Percentiles rank a stretch among this genome's conserved stretches.
These are phyloP conservation scores for Ganaspis brasiliensis DNA, from an alignment of 2,888 invertebrate species.

Conservation along the genomic window DNA sequence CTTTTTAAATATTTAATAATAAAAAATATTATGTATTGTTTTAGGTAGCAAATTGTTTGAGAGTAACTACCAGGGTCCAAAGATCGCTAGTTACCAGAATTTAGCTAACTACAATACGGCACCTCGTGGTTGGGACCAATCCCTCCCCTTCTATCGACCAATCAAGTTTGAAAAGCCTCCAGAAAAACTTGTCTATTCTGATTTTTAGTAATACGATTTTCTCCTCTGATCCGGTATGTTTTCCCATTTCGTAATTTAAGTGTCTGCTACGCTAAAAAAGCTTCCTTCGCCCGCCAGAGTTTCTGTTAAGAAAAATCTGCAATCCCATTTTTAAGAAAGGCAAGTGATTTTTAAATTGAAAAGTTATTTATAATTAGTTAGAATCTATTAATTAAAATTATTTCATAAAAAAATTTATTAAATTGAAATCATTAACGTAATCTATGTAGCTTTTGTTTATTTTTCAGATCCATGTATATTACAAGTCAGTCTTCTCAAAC, in stretches of 20 bases:
- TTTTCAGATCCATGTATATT: too few species aligned
- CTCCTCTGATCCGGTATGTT: conserved; percentile 42
- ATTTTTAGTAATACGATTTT: conserved; percentile 69
- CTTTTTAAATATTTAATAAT: too few species aligned
- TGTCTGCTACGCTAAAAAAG: conserved; percentile 20
- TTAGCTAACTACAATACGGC: conserved; percentile 90
- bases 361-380: background rate
- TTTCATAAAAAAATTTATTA: too few species aligned
- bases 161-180: conserved; percentile 86
- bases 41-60: conserved; percentile 72
- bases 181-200: conserved; percentile 76
- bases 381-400: background rate
- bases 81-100: conserved; percentile 76
- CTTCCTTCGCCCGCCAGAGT: conserved; percentile 38
- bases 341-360: background rate
- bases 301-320: conserved; percentile 1
- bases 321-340: conserved; percentile 13
- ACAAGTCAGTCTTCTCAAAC: too few species aligned
- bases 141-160: conserved; percentile 87
- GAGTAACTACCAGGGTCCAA: conserved; percentile 74
- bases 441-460: too few species aligned
- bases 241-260: conserved; percentile 22
- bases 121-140: conserved; percentile 90
- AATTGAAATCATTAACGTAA: too few species aligned
- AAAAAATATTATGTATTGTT: conserved; percentile 41